Evolutionary conservation across 1,140 invertebrate genomes (phyloP).

Genomic region (roundworm (Caenorhabditis elegans)): DNA sequence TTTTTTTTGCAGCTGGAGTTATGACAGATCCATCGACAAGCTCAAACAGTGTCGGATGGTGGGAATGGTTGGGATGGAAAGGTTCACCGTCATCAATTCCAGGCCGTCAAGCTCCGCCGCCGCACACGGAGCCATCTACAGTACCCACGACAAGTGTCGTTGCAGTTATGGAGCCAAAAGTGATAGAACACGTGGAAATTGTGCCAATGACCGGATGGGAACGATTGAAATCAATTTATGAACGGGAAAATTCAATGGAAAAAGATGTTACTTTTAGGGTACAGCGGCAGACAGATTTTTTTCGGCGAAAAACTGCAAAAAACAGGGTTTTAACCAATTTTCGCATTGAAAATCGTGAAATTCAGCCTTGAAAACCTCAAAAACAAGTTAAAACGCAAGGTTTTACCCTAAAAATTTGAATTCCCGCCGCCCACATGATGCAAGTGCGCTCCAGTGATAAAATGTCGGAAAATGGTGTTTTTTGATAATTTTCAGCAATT

Average conservation of each 20-base stretch:
- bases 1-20: neutral
- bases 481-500: neutral
- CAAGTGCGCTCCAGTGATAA: too few relatives aligned
- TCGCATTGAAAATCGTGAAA: neutral
- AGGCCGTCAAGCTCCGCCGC: neutral
- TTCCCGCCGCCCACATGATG: too few relatives aligned
- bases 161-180: neutral
- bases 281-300: neutral
- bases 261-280: conserved; percentile 28
- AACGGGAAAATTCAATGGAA: conserved; percentile 18
- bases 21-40: neutral
- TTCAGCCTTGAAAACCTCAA: neutral
- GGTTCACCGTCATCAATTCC: neutral
- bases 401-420: too few relatives aligned
- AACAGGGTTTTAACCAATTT: neutral
- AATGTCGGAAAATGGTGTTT: too few relatives aligned
- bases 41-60: neutral
- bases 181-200: neutral
- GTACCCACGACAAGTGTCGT: neutral
- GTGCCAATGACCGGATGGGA: conserved; percentile 28
- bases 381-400: neutral
- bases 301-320: neutral
- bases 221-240: conserved; percentile 16
- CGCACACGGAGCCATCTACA: neutral
- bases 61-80: conserved; percentile 26